phyloP scores from a whole-genome alignment of 1,140 invertebrate species.

The Protaetia brevitarsis region DNA sequence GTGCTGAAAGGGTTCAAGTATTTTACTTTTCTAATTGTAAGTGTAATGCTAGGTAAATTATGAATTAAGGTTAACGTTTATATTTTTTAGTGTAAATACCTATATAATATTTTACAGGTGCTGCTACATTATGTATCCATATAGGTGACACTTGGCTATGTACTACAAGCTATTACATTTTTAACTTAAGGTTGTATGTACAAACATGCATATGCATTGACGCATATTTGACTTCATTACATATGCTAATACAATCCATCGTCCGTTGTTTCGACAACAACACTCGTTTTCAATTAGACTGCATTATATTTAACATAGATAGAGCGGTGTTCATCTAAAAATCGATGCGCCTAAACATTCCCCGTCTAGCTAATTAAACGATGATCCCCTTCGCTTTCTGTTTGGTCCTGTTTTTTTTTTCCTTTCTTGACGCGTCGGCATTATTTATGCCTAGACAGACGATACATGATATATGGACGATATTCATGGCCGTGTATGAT shows the following conservation, averaged over 20 bases:
- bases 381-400: neutral
- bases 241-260: neutral
- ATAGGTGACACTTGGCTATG: no score
- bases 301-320: conserved; percentile 1
- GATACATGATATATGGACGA: conserved; percentile 18
- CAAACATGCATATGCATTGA: no score
- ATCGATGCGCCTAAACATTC: neutral
- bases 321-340: neutral
- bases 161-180: no score
- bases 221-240: neutral
- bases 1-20: no score
- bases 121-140: no score
- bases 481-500: conserved; percentile 21
- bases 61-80: no score
- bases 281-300: conserved; percentile 4
- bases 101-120: no score
- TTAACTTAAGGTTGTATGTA: neutral
- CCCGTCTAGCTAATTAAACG: neutral
- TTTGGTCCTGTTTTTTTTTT: neutral
- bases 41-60: no score
- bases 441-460: conserved; percentile 1
- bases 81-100: no score
- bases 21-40: no score
- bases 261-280: neutral
- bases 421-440: neutral